phyloP scores from a whole-genome alignment of 2,888 invertebrate species.

The Drosophila paucipuncta region DNA sequence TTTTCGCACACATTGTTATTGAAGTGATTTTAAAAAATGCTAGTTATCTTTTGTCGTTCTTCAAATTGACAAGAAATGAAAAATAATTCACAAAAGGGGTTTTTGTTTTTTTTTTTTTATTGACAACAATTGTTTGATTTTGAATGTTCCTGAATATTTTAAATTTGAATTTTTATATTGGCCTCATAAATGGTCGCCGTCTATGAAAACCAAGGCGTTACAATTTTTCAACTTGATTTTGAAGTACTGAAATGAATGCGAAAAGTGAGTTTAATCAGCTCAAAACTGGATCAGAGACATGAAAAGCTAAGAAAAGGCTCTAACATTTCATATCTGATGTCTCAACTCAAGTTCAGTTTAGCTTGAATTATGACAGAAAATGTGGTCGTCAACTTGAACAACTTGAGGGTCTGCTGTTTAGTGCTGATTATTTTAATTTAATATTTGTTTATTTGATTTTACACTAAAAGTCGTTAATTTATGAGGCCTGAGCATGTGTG shows the following conservation, averaged over 20 bases:
- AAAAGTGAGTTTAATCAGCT: not conserved
- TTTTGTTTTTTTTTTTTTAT: not conserved
- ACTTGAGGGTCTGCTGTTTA: not conserved
- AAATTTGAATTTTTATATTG: not conserved
- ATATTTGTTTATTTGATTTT: constrained; percentile 1
- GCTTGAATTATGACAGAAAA: not conserved
- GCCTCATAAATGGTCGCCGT: not conserved
- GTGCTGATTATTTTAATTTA: not conserved
- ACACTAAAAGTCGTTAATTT: constrained; percentile 6
- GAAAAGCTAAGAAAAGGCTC: not conserved
- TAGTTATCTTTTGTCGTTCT: not conserved
- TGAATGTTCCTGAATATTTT: too few relatives aligned
- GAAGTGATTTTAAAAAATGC: not conserved
- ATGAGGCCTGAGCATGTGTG: constrained; percentile 5
- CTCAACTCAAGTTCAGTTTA: not conserved
- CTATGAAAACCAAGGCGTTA: not conserved
- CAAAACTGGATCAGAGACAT: not conserved
- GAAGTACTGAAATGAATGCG: not conserved
- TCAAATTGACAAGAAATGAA: not conserved
- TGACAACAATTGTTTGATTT: not conserved
- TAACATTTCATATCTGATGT: not conserved
- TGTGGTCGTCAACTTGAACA: not conserved
- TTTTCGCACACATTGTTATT: constrained; percentile 15
- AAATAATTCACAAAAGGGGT: not conserved
- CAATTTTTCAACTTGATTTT: not conserved